Evolutionary conservation across 2,888 invertebrate species (phyloP).

Genomic region (Strigamia crassipes): DNA sequence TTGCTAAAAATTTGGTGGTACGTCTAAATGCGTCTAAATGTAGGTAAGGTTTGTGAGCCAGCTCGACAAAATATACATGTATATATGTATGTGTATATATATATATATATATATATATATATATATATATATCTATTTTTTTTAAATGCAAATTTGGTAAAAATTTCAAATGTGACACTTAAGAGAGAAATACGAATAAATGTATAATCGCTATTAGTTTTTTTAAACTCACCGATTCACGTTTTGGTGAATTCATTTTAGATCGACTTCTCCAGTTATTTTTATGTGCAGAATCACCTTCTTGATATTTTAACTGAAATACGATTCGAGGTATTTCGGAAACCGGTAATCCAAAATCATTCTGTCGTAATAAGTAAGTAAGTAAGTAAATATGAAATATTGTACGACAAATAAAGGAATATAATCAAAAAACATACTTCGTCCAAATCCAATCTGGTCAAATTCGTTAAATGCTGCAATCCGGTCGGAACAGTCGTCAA

Average conservation of each 20-base stretch:
- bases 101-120: no score
- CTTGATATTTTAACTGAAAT: not conserved
- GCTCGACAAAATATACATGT: no score
- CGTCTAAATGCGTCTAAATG: no score
- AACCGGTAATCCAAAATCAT: slow-evolving; percentile 4
- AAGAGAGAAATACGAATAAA: no score
- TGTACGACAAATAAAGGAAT: not conserved
- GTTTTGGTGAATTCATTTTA: not conserved
- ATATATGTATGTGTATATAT: no score
- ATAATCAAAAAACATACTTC: slow-evolving; percentile 31
- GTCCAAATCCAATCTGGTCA: slow-evolving; percentile 45
- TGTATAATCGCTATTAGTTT: not conserved
- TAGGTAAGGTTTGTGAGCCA: no score
- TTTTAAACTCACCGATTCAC: not conserved
- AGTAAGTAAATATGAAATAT: not conserved
- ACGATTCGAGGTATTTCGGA: not conserved
- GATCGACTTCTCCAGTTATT: not conserved
- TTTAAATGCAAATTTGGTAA: no score
- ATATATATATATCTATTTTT: no score
- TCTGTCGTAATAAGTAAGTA: not conserved
- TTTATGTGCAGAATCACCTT: not conserved
- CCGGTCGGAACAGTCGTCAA: slow-evolving; percentile 43
- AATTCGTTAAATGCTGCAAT: not conserved
- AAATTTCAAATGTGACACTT: no score
- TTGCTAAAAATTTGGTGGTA: no score